phyloP scores from a whole-genome alignment of 2,797 vertebrate genomes.

The Carcharodon carcharias region DNA sequence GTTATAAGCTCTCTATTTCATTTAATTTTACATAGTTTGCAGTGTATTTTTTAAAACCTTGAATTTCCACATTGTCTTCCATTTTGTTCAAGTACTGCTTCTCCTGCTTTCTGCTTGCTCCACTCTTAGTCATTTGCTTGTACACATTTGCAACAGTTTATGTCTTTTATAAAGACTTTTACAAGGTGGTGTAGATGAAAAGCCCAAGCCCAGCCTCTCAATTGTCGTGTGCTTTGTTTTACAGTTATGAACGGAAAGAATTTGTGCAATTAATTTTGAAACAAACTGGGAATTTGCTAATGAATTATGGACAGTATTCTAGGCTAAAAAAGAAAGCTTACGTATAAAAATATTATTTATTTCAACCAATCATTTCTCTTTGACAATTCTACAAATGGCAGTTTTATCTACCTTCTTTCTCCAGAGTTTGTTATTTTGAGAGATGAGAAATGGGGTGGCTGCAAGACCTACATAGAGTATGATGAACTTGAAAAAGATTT shows the following conservation, averaged over 20 bases:
- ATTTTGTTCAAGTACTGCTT: not conserved
- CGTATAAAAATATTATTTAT: not conserved
- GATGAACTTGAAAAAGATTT: conserved; percentile 87
- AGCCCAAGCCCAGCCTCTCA: not conserved
- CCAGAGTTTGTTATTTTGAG: conserved; percentile 83
- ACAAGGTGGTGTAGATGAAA: not conserved
- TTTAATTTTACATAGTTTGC: too few relatives aligned
- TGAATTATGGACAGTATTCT: not conserved
- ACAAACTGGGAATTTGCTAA: not conserved
- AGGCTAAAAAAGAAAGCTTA: not conserved
- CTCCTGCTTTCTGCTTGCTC: not conserved
- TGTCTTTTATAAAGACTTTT: not conserved
- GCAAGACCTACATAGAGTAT: conserved; percentile 75
- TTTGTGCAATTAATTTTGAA: not conserved
- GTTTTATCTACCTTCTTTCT: conserved; percentile 40
- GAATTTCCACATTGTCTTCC: not conserved
- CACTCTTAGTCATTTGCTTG: not conserved
- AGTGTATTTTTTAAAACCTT: too few relatives aligned
- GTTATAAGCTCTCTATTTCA: not conserved
- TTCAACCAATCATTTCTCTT: not conserved
- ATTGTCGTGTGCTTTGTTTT: not conserved
- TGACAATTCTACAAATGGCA: not conserved
- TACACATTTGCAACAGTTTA: not conserved
- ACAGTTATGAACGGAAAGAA: not conserved
- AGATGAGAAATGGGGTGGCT: conserved; percentile 88